Evolutionary conservation across 1,140 invertebrate species (phyloP), one percentile per base, ranked within the genome.

Genomic region (Augochlora pura): DNA sequence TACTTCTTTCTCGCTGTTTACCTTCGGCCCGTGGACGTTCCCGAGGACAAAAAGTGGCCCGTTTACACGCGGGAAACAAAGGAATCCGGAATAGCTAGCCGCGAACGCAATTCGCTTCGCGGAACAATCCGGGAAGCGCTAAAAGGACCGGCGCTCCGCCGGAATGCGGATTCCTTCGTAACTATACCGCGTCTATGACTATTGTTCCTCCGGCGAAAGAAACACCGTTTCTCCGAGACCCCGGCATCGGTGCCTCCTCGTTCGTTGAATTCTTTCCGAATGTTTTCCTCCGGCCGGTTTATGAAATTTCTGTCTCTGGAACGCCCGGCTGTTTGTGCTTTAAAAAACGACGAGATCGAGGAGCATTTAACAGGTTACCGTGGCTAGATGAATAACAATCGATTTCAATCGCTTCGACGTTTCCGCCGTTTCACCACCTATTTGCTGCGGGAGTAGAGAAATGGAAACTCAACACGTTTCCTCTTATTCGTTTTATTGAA

Each of bases 1-100:
- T 78, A 64, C 46, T n/a, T 21, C 7, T 21, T n/a, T 27, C 7
- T 25, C 49, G 27, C 42, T 46, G 42, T 12, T 59, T 65, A 39
- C 59, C n/a, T 9, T 25, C 23, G 2, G 2, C 64, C 59, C 52
- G 25, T 25, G 16, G 39, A 46, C 49, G 9, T 12, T 8, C 54
- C 18, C 25, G 16, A n/a, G 16, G 42, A 14, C 16, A 46, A 23
- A n/a, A 39, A 63, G 32, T 27, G 64, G 46, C 46, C 63, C 63
- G 59, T 80, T 52, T 80, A 75, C 16, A 21, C 66, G 12, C n/a
- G 23, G 32, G 46, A 70, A 80, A 80, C 81, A 80, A 76, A 76
- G 78, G 73, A 71, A 83, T 75, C 70, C 66, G 74, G 71, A 76
- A 80, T 76, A 12, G 62, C 75, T 66, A 80, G 80, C 71, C 32